Evolutionary conservation across 2,888 invertebrate species (phyloP).

Genomic region (Amiota minor): DNA sequence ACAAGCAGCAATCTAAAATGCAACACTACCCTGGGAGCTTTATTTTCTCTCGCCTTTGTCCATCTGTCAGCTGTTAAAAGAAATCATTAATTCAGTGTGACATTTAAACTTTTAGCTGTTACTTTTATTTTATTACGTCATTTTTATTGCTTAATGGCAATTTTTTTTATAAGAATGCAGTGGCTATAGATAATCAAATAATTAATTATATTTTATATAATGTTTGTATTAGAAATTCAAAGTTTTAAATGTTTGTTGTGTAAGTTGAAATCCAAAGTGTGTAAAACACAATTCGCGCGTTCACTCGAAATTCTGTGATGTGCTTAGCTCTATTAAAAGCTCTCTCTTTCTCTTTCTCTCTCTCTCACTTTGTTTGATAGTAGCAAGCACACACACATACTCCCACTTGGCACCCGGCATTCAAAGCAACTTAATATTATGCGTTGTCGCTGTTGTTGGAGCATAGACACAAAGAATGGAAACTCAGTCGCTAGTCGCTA

Average conservation of each 20-base stretch:
- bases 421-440: not conserved
- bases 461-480: constrained; percentile 1
- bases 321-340: not conserved
- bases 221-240: not conserved
- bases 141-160: too few species aligned
- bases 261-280: not conserved
- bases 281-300: not conserved
- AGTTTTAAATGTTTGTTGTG: not conserved
- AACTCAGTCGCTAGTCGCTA: constrained; percentile 1
- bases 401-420: not conserved
- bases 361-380: too few species aligned
- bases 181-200: too few species aligned
- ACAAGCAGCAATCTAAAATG: not conserved
- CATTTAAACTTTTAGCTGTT: too few species aligned
- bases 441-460: not conserved
- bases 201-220: too few species aligned
- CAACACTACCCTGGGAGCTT: not conserved
- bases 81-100: too few species aligned
- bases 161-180: too few species aligned
- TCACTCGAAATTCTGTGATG: not conserved
- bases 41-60: not conserved
- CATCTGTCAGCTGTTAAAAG: not conserved
- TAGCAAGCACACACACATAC: not conserved
- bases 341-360: not conserved
- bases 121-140: too few species aligned